phyloP scores from a whole-genome alignment of 1,140 invertebrate species.

The Zelostemma sp. region DNA sequence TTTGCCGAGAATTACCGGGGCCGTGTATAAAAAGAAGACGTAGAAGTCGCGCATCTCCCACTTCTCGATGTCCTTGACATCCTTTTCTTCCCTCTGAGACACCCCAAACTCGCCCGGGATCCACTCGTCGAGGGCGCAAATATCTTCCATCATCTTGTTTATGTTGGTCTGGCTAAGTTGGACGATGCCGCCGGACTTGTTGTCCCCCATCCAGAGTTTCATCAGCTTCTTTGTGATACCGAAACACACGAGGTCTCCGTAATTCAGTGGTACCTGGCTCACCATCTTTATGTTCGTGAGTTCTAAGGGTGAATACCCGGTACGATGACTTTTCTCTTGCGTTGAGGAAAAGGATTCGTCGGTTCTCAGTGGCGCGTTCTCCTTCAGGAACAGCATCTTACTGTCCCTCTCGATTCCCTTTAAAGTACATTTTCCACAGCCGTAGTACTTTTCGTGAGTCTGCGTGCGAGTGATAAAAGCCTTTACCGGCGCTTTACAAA shows the following conservation, averaged over 20 bases:
- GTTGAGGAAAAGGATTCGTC: constrained; percentile 1
- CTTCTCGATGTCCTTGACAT: neutral
- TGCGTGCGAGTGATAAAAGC: neutral
- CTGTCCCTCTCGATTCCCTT: constrained; percentile 1
- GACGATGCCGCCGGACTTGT: neutral
- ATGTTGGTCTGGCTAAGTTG: neutral
- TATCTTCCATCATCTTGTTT: neutral
- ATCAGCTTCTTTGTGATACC: constrained; percentile 6
- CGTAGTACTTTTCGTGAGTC: neutral
- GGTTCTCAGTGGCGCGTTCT: constrained; percentile 5
- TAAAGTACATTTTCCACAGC: constrained; percentile 5
- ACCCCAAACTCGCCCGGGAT: constrained; percentile 3
- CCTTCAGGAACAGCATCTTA: constrained; percentile 7
- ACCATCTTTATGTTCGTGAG: constrained; percentile 4
- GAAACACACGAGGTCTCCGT: neutral
- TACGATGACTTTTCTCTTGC: neutral
- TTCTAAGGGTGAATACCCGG: constrained; percentile 4
- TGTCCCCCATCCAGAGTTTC: neutral
- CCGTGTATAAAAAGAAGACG: constrained; percentile 67
- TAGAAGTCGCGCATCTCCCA: neutral
- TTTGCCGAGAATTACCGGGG: constrained; percentile 61
- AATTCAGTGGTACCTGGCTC: constrained; percentile 4
- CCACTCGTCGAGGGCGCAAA: neutral
- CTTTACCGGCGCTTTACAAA: neutral
- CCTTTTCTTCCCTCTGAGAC: neutral